Base-by-base conservation (phyloP, 2,888 invertebrate genomes). In the Camptogramma bilineatum region DNA sequence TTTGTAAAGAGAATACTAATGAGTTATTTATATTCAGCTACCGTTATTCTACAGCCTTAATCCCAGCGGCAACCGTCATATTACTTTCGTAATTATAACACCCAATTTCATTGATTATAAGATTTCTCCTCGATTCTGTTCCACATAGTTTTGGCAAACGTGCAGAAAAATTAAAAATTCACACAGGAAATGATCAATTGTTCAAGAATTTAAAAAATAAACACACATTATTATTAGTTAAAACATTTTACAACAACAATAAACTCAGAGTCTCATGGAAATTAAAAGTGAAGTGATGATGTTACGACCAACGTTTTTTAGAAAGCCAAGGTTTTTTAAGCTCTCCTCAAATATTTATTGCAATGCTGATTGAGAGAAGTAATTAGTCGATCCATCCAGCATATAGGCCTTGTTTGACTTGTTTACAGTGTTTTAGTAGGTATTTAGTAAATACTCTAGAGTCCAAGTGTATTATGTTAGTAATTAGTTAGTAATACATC, bases 301-400 rank as follows among this genome's bases (percentile, higher is more conserved):
- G 10, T 39, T 13, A 39, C 34, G 39, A 19, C 13, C 21, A 16
- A 39, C 42, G 21, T 21, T 24, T 53, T n/a, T 21, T 24, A 4
- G 31, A 3, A 31, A 55, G 10, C 28, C 17, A 46, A n/a, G 9
- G 4, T 19, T 55, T 28, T 55, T 18, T 65, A 70, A 74, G 56
- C n/a, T n/a, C 79, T 82, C 82, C 82, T 82, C 78, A 83, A 85
- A 85, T 82, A 84, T 86, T 86, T 86, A 85, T 83, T 79, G 79
- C 77, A 72, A 75, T 77, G 73, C 79, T 82, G 82, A 86, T 86
- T 83, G 80, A 79, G 81, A 82, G 80, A 82, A 82, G 81, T 81
- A 83, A 85, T 85, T 78, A 73, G 72, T 74, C 75, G 73, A 80
- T 83, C 80, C 74, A 63, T 74, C 64, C 68, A 70, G 70, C 76